A percentile compares a stretch with the other conserved stretches of the same genome.
Evolutionary conservation across 2,797 vertebrate genomes (phyloP).

Genomic region (Protonibea diacanthus): DNA sequence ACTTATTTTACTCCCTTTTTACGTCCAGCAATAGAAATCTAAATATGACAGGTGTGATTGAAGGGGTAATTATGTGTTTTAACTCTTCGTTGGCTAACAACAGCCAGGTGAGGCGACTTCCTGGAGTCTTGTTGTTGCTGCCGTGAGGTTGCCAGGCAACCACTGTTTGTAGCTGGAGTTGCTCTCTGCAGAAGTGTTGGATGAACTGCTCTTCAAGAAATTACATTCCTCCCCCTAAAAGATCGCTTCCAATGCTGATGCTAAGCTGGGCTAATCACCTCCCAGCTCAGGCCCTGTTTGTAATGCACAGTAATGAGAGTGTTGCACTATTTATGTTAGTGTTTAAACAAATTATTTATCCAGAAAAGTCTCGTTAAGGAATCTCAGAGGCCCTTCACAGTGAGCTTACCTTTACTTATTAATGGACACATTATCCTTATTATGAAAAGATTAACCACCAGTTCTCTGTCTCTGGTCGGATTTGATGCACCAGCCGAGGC

Average conservation of each 20-base stretch:
- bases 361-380: not conserved
- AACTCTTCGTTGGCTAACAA: not conserved
- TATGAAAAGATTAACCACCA: constrained; percentile 7
- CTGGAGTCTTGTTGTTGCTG: not conserved
- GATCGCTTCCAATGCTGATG: not conserved
- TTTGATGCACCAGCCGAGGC: constrained; percentile 29
- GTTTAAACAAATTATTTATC: not conserved
- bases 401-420: constrained; percentile 1
- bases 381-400: not conserved
- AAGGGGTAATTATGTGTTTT: not conserved
- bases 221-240: not conserved
- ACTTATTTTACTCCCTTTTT: not conserved
- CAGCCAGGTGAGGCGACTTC: not conserved
- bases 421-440: constrained; percentile 38
- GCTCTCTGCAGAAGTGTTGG: not conserved
- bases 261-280: constrained; percentile 14
- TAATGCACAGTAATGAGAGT: not conserved
- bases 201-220: not conserved
- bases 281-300: not conserved
- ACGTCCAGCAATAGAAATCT: not conserved
- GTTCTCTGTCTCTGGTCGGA: constrained; percentile 11
- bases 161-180: not conserved
- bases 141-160: not conserved
- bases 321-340: not conserved
- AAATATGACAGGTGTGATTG: not conserved